Evolutionary conservation across 2,113 vertebrate species (phyloP).

Genomic region (Trachemys scripta): DNA sequence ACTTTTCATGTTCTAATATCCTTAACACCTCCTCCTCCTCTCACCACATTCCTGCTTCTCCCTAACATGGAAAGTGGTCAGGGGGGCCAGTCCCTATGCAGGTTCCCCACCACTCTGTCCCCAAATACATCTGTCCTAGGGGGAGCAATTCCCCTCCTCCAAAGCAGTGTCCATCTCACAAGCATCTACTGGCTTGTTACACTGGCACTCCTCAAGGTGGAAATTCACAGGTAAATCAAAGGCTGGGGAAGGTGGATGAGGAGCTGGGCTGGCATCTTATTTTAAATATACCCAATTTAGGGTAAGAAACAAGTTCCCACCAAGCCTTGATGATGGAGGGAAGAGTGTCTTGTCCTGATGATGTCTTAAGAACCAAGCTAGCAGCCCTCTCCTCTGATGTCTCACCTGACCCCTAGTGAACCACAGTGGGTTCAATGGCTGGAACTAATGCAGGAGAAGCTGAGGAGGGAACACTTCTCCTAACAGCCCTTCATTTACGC

Average conservation of each 20-base stretch:
- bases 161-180: neutral
- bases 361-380: neutral
- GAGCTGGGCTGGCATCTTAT: neutral
- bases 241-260: neutral
- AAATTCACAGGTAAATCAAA: neutral
- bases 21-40: neutral
- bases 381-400: neutral
- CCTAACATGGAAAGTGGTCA: neutral
- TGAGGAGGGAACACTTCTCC: neutral
- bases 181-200: neutral
- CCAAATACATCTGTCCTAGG: neutral
- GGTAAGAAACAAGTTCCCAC: neutral
- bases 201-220: neutral
- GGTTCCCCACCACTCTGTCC: neutral
- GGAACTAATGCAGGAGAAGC: neutral
- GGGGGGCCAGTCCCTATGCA: neutral
- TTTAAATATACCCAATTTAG: neutral
- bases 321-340: neutral
- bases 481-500: neutral
- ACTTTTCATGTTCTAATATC: neutral
- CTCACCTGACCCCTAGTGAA: neutral
- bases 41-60: neutral
- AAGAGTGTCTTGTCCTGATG: neutral
- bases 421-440: neutral
- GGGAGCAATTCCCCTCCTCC: neutral